These are phyloP conservation scores for Manis pentadactyla DNA, from an alignment of 2,797 vertebrate species.

Conservation along the genomic window DNA sequence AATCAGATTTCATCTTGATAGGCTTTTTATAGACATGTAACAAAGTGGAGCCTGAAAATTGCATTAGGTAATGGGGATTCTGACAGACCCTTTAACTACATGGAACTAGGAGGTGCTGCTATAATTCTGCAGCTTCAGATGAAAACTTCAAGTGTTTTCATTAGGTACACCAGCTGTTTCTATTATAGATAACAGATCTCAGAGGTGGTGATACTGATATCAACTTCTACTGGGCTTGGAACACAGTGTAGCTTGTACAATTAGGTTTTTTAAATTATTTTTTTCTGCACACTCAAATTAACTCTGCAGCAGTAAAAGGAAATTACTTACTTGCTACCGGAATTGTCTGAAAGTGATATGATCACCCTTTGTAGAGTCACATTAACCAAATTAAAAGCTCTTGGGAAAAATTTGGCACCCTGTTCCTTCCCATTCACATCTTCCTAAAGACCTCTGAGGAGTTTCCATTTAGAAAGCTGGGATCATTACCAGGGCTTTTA, in stretches of 20 bases:
- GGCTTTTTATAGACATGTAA: slow-evolving; percentile 77
- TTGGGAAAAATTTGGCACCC: slow-evolving; percentile 80
- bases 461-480: slow-evolving; percentile 70
- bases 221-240: slow-evolving; percentile 79
- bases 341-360: slow-evolving; percentile 73
- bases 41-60: slow-evolving; percentile 69
- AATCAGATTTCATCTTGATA: slow-evolving; percentile 72
- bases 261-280: slow-evolving; percentile 74
- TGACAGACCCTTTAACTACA: slow-evolving; percentile 81
- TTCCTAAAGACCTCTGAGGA: slow-evolving; percentile 75
- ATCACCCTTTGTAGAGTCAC: slow-evolving; percentile 72
- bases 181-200: slow-evolving; percentile 84
- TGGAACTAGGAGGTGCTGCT: slow-evolving; percentile 79
- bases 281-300: slow-evolving; percentile 83
- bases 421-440: slow-evolving; percentile 68
- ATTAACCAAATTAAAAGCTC: slow-evolving; percentile 80
- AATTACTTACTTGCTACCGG: slow-evolving; percentile 83
- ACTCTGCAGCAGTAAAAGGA: slow-evolving; percentile 84
- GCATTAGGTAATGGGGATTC: slow-evolving; percentile 77
- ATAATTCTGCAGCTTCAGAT: slow-evolving; percentile 84
- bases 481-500: slow-evolving; percentile 74
- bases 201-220: slow-evolving; percentile 79
- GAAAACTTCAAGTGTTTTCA: slow-evolving; percentile 84
- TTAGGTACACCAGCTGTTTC: slow-evolving; percentile 88
- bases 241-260: slow-evolving; percentile 84